Evolutionary conservation across 2,113 vertebrate genomes (phyloP).

Genomic region (Xyrauchen texanus): DNA sequence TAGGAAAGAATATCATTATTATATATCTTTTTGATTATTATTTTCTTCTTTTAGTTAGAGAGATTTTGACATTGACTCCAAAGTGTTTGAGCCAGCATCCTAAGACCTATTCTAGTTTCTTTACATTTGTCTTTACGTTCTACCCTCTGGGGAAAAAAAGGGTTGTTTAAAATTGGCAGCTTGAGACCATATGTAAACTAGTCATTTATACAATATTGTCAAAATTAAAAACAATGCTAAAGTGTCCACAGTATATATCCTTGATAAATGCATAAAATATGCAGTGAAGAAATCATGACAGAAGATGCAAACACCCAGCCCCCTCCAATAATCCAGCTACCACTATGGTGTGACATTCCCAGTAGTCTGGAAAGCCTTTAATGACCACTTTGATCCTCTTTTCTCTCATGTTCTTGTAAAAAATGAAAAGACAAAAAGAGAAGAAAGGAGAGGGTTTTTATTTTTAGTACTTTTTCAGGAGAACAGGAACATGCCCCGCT

Average conservation of each 20-base stretch:
- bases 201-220: no score
- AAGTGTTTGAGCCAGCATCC: conserved; percentile 37
- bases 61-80: conserved; percentile 60
- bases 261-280: background rate
- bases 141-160: background rate
- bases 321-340: conserved; percentile 64
- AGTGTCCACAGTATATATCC: no score
- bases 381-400: conserved; percentile 72
- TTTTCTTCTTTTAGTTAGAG: conserved; percentile 45
- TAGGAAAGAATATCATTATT: conserved; percentile 45
- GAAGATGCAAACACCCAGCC: conserved; percentile 54
- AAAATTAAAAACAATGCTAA: no score
- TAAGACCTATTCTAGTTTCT: conserved; percentile 18
- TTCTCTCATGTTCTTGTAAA: conserved; percentile 72
- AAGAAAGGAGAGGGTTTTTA: conserved; percentile 50
- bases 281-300: conserved; percentile 13
- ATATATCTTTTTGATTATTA: background rate
- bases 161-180: no score
- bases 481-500: conserved; percentile 48
- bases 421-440: conserved; percentile 61
- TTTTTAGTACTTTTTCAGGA: conserved; percentile 57
- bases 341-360: conserved; percentile 73
- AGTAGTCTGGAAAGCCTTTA: conserved; percentile 67
- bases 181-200: no score
- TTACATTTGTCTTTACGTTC: background rate